These are phyloP conservation scores for Hirtodrosophila trivittata DNA, from an alignment of 2,888 invertebrate genomes.

Conservation along the genomic window DNA sequence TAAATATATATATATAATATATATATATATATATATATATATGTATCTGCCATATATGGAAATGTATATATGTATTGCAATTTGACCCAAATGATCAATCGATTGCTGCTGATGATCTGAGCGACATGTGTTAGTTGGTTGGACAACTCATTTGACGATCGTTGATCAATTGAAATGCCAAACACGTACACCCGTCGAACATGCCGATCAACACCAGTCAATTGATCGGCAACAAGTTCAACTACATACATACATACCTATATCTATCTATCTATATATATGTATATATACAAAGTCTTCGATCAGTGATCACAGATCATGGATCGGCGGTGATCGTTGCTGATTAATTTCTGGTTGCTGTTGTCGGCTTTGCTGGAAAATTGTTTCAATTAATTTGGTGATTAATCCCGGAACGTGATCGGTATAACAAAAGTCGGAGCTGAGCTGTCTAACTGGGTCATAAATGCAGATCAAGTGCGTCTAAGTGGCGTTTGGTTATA, in stretches of 20 bases:
- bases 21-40: conserved; percentile 9
- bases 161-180: conserved; percentile 66
- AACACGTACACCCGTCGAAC: conserved; percentile 72
- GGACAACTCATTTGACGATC: conserved; percentile 74
- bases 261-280: not conserved
- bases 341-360: conserved; percentile 73
- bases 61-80: not conserved
- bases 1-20: conserved; percentile 8
- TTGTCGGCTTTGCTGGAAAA: conserved; percentile 73
- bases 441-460: conserved; percentile 62
- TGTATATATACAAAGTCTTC: not conserved
- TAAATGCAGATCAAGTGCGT: conserved; percentile 60
- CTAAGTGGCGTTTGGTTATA: conserved; percentile 40
- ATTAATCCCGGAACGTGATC: conserved; percentile 74
- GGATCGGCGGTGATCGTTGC: conserved; percentile 31
- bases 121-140: conserved; percentile 72
- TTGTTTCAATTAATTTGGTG: conserved; percentile 79
- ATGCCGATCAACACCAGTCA: conserved; percentile 72
- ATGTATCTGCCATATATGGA: no score
- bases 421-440: conserved; percentile 34
- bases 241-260: not conserved
- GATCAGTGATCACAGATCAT: not conserved
- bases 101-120: conserved; percentile 57
- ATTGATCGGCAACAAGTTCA: conserved; percentile 26
- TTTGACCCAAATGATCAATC: conserved; percentile 36